Base-by-base conservation (phyloP, 2,113 vertebrate species). In the Aldabrachelys gigantea region DNA sequence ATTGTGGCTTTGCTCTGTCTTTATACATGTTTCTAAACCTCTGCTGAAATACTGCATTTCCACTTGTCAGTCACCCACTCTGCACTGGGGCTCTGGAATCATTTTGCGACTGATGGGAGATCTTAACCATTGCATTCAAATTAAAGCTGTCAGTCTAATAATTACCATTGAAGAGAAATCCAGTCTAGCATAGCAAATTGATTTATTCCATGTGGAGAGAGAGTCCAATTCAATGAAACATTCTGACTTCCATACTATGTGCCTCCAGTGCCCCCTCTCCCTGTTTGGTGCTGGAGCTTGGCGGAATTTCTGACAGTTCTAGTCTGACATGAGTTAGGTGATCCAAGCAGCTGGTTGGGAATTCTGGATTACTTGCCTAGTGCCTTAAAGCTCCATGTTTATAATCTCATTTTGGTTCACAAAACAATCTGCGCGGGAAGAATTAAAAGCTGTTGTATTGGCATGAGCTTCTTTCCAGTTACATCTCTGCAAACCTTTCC, bases 201-300 rank as follows among this genome's bases (percentile, higher is more conserved):
- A 12, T 86, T 95, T 29, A 38, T 86, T 84, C 65, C 44, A 3
- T 81, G 35, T 93, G 81, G 44, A 49, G 83, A 88, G 85, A 76
- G 62, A 69, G 27, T 10, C n/a, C 54, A 38, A 38, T 84, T 90
- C 82, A 92, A 56, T 69, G 87, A 59, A 86, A 24, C 4, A 2
- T 88, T 69, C 17, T 1, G 56, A 35, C 57, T 87, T 53, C 44
- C 29, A 14, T 21, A 0, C 75, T 72, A 62, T n/a, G n/a, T 65
- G 50, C n/a, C 90, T 79, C 57, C 78, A 85, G 1, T 5, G 0
- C 0, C 1, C 21, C 54, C 83, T 80, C 13, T 76, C 54, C 53
- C 53, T 86, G 72, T 81, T 57, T 84, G 10, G n/a, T 80, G 82
- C 49, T 50, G 65, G 44, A 82, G 56, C 11, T 72, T 53, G 52